Conservation (phyloP, 92 coral and sea anemone genomes). For the Anthopleura xanthogrammica region DNA sequence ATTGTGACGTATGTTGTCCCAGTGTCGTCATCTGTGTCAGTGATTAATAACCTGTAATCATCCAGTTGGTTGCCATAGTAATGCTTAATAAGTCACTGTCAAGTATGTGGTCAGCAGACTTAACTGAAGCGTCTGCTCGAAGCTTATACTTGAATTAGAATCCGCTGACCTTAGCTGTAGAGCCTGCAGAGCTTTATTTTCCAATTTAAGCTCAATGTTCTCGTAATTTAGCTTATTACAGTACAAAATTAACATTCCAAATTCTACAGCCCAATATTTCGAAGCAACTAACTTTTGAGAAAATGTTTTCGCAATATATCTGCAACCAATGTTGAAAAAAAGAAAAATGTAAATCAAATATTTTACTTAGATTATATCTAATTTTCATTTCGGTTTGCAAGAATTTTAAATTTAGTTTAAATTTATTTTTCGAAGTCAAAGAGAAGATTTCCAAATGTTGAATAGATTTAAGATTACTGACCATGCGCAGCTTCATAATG, state of each 20-base stretch:
- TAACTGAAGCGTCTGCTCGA: constrained; percentile 7
- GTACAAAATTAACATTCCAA: neutral
- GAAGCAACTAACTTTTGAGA: neutral
- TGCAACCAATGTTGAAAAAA: neutral
- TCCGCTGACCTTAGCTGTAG: constrained; percentile 19
- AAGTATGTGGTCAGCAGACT: constrained; percentile 20
- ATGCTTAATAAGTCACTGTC: constrained; percentile 3
- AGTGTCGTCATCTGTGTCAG: constrained; percentile 31
- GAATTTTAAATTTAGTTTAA: no score
- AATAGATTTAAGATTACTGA: no score
- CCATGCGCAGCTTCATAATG: no score
- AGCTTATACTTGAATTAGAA: constrained; percentile 17
- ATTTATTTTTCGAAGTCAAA: no score
- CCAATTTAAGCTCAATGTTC: neutral
- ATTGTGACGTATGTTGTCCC: constrained; percentile 34
- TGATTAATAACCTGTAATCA: constrained; percentile 9
- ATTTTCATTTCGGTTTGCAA: no score
- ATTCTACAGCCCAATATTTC: neutral
- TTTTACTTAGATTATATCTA: neutral
- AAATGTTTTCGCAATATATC: neutral
- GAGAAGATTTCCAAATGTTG: no score
- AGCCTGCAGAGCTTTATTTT: neutral
- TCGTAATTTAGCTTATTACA: neutral
- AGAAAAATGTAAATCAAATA: neutral
- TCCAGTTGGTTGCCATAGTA: constrained; percentile 35